Conservation (phyloP, 1,140 invertebrate genomes). For the Drosophila melanica region DNA sequence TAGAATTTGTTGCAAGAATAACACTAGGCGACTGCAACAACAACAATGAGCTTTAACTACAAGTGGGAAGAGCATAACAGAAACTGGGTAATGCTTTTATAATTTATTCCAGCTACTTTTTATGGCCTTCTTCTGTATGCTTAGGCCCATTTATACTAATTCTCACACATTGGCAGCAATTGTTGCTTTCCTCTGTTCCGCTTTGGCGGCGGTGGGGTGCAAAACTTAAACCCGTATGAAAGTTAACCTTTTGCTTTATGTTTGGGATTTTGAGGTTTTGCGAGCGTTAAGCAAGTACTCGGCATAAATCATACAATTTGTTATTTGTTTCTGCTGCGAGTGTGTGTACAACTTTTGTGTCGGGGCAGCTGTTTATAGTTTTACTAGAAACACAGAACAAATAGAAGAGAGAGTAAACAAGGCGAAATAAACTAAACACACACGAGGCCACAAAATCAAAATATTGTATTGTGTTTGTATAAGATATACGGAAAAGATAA, state of each 20-base stretch:
- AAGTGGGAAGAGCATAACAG: constrained; percentile 38
- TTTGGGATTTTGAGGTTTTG: constrained; percentile 22
- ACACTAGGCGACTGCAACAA: constrained; percentile 41
- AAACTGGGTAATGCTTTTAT: constrained; percentile 77
- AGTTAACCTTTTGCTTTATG: constrained; percentile 36
- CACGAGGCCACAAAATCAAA: not conserved
- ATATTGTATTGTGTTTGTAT: too few relatives aligned
- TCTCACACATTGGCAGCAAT: constrained; percentile 53
- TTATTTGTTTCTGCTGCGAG: constrained; percentile 11
- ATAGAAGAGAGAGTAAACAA: constrained; percentile 26
- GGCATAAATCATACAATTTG: constrained; percentile 42
- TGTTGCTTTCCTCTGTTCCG: constrained; percentile 24
- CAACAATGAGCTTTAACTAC: constrained; percentile 18
- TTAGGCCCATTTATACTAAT: constrained; percentile 41
- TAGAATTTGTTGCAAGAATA: constrained; percentile 60
- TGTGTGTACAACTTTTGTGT: constrained; percentile 7
- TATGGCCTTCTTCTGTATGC: constrained; percentile 54
- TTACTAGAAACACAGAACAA: constrained; percentile 12
- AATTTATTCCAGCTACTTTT: constrained; percentile 66
- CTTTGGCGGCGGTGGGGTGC: constrained; percentile 14
- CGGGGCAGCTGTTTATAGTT: constrained; percentile 64
- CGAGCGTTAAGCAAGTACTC: constrained; percentile 16
- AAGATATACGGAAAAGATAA: too few relatives aligned
- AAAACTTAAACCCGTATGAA: constrained; percentile 33
- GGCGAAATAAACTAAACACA: not conserved